These are phyloP conservation scores for Sitobion miscanthi DNA, from an alignment of 1,140 invertebrate species.

Conservation along the genomic window DNA sequence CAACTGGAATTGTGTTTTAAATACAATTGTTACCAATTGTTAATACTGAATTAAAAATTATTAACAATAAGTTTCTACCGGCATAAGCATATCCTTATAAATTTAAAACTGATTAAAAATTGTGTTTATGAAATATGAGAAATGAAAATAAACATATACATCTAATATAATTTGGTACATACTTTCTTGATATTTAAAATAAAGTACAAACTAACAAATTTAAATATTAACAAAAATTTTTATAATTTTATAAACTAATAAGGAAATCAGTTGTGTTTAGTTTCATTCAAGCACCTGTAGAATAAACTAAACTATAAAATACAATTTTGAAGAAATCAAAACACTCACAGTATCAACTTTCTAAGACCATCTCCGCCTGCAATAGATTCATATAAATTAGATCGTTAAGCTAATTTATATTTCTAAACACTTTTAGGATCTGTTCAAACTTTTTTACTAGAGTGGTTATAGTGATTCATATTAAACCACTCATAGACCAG, in stretches of 20 bases:
- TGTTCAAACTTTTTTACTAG: slow-evolving; percentile 28
- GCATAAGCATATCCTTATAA: too few species aligned
- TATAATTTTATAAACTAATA: not conserved
- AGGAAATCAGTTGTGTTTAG: not conserved
- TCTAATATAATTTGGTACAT: too few species aligned
- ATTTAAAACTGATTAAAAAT: too few species aligned
- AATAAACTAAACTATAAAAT: not conserved
- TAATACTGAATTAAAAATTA: too few species aligned
- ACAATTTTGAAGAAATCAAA: not conserved
- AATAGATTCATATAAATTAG: slow-evolving; percentile 10
- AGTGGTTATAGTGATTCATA: slow-evolving; percentile 16
- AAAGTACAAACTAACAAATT: not conserved
- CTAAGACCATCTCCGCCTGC: not conserved
- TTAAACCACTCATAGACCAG: not conserved
- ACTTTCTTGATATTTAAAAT: not conserved
- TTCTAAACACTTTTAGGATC: slow-evolving; percentile 17
- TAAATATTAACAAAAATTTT: not conserved
- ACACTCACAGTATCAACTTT: not conserved
- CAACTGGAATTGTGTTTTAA: too few species aligned
- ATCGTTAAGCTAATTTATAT: not conserved
- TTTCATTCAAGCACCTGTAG: not conserved
- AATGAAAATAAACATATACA: too few species aligned
- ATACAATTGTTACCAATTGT: too few species aligned
- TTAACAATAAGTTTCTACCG: too few species aligned
- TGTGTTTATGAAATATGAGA: too few species aligned